phyloP scores from a whole-genome alignment of 37 sponge, comb jelly and placozoan genomes.

The Halisarca cf. caerulea region DNA sequence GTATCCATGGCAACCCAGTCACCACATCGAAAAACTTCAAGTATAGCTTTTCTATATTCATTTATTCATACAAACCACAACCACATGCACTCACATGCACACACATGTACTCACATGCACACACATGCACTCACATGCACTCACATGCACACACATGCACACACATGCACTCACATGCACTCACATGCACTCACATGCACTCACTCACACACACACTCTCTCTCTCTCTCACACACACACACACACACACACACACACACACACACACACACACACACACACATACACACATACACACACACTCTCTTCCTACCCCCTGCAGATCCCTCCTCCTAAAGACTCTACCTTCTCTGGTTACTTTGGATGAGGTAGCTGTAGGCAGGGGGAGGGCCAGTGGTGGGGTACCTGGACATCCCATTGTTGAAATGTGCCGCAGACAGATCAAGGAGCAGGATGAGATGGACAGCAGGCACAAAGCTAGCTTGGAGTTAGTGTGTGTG shows the following conservation, averaged over 20 bases:
- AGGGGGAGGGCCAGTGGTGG: neutral
- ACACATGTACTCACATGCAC: no score
- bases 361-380: neutral
- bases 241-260: no score
- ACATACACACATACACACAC: no score
- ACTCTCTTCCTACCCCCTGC: neutral
- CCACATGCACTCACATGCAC: no score
- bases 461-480: neutral
- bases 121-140: no score
- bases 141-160: no score
- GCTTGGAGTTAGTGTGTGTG: neutral
- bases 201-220: no score
- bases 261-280: no score
- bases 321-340: constrained; percentile 11
- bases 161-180: no score
- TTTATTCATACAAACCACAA: neutral
- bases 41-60: neutral
- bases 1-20: constrained; percentile 54
- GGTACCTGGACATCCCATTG: constrained; percentile 8
- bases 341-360: constrained; percentile 7
- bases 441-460: constrained; percentile 21
- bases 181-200: no score
- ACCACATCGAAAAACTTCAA: constrained; percentile 37
- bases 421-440: constrained; percentile 14
- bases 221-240: no score